Base-by-base conservation (phyloP, 53 echinoderm and acorn worm genomes). In the Apostichopus leukothele region DNA sequence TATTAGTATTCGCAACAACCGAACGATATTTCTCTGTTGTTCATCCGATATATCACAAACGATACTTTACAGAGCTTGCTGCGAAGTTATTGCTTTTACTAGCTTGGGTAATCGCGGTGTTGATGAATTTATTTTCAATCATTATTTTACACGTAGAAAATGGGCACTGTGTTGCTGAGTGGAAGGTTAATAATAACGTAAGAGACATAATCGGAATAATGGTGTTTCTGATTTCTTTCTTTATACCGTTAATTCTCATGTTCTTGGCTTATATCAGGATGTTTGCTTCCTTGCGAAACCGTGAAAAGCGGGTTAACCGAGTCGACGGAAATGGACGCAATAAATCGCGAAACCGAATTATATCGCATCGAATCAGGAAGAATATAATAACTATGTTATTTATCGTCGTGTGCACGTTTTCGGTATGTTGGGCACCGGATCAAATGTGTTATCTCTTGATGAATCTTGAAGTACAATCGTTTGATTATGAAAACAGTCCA, bases 341-440 rank as follows among this genome's bases (percentile, higher is more conserved):
- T 76, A 63, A 67, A 63, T 50, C 66, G 67, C 25, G 67, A 50
- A 85, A 66, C 66, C 88, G 75, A 3, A 53, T 75, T 12, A 75
- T 87, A 52, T 87, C 88, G 52, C 22, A 74, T 54, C 74, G 75
- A n/a, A 75, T 75, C 11, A 89, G 92, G 51, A 78, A 91, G 75
- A 90, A 90, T 81, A 93, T 97, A 61, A 95, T 95, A 54, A 92
- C 95, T 61, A 94, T 92, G 83, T 74, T 97, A 12, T 94, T 95
- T 59, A 79, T 97, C 27, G 95, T 97, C 3, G 91, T 97, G 13
- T 86, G 95, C 8, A 92, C 89, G 53, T 97, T 97, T 83, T 91
- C 91, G 23, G 86, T 97, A n/a, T 97, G 97, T 80, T 97, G 97
- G 97, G 89, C 95, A 60, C 97, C 97, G 6, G 97, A 97, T 81